phyloP scores from a whole-genome alignment of 1,140 invertebrate species.

The Carcinoscorpius rotundicauda region DNA sequence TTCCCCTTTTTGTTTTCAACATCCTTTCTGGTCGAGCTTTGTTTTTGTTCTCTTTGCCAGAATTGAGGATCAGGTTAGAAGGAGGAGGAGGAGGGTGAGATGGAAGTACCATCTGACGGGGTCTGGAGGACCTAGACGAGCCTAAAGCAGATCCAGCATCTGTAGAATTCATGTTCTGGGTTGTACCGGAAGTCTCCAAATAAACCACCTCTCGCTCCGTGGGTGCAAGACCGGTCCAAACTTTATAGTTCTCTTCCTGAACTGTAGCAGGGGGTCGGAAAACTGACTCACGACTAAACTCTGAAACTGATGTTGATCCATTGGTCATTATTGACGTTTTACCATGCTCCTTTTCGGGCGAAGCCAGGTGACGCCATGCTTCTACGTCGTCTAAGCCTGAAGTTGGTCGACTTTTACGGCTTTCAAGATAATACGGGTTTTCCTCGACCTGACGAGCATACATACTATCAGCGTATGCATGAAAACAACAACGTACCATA shows the following conservation, averaged over 20 bases:
- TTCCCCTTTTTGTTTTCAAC: conserved; percentile 15
- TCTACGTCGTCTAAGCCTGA: conserved; percentile 28
- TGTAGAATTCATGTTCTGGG: conserved; percentile 50
- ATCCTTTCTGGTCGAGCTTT: conserved; percentile 9
- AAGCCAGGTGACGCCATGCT: conserved; percentile 21
- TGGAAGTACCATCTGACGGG: conserved; percentile 61
- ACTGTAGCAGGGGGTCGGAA: conserved; percentile 53
- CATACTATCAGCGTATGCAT: conserved; percentile 85
- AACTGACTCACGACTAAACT: conserved; percentile 43
- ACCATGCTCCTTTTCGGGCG: conserved; percentile 3
- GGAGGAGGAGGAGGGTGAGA: conserved; percentile 44
- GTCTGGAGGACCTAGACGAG: conserved; percentile 35
- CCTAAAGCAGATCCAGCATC: conserved; percentile 16
- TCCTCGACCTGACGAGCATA: conserved; percentile 55
- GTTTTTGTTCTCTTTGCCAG: conserved; percentile 17
- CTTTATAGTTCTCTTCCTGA: conserved; percentile 77
- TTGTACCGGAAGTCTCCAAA: conserved; percentile 45
- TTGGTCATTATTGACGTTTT: conserved; percentile 33
- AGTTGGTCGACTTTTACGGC: conserved; percentile 20
- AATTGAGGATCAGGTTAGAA: conserved; percentile 14
- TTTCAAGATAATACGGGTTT: conserved; percentile 23
- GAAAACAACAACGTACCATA: conserved; percentile 83
- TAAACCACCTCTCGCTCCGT: conserved; percentile 19
- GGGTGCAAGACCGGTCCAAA: conserved; percentile 51
- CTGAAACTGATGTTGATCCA: conserved; percentile 26